Base-by-base conservation (phyloP, 2,888 invertebrate species). In the Pachydiplax longipennis region DNA sequence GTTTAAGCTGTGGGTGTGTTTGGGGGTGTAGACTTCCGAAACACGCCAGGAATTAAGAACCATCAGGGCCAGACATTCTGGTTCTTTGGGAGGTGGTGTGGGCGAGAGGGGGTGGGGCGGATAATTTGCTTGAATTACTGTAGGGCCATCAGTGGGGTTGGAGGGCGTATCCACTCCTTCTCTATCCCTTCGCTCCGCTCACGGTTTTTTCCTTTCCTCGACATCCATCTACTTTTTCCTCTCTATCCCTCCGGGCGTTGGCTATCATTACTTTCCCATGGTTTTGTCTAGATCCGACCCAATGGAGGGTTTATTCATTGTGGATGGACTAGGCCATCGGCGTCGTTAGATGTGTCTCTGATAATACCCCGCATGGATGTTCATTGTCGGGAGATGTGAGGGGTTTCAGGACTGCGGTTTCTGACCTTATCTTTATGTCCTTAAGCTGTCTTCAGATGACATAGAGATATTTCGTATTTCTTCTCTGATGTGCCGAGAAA, bases 21-120 rank as follows among this genome's bases (percentile, higher is more conserved):
- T 73, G 25, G 73, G 65, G 73, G 73, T 73, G 73, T 73, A 73
- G 73, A 73, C 73, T 73, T 73, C 73, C 73, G 73, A 73, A 73
- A 73, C 73, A 73, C 73, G 73, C 73, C 73, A 73, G 73, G 73
- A 73, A 73, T 73, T 73, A 73, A 73, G 73, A 73, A 73, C 73
- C 73, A 73, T 73, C 73, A 73, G 73, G 31, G 73, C 73, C 73
- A 73, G 73, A 73, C 73, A 73, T 73, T 73, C 73, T 73, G 73
- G 73, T 73, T 73, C 73, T 73, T 73, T 73, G 73, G 73, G 73
- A 31, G 73, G 73, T 31, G 73, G 65, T n/a, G 22, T 22, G 65
- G 65, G 65, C 22, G 65, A 65, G 65, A 25, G 65, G 15, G 65
- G 31, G 25, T 22, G 73, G 73, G 73, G 73, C 4, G 73, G 25